phyloP scores from a whole-genome alignment of 2,888 invertebrate species.

The Antitype chi region DNA sequence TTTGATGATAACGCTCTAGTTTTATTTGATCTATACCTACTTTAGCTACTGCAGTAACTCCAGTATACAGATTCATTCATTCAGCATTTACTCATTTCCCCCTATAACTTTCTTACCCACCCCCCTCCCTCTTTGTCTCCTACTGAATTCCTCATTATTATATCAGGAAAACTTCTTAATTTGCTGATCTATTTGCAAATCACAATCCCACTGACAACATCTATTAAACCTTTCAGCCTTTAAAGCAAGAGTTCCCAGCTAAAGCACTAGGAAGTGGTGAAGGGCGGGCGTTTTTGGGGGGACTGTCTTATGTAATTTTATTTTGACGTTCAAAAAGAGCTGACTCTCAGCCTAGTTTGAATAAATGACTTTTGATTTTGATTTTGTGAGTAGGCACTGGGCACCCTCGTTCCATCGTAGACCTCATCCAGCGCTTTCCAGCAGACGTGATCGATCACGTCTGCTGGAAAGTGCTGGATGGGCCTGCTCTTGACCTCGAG shows the following conservation, averaged over 20 bases:
- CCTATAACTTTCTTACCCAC: too few relatives aligned
- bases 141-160: not conserved
- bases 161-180: not conserved
- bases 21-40: not conserved
- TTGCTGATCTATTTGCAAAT: not conserved
- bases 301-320: too few relatives aligned
- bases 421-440: not conserved
- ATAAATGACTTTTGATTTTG: too few relatives aligned
- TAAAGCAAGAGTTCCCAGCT: not conserved
- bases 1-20: conserved; percentile 17
- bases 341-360: too few relatives aligned
- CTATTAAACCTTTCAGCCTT: not conserved
- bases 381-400: not conserved
- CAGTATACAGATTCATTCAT: not conserved
- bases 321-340: too few relatives aligned
- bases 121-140: not conserved
- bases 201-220: not conserved
- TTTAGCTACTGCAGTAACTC: not conserved
- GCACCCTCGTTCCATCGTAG: not conserved
- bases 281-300: too few relatives aligned
- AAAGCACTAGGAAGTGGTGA: too few relatives aligned
- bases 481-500: too few relatives aligned
- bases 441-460: too few relatives aligned
- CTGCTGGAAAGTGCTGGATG: too few relatives aligned
- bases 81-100: too few relatives aligned